phyloP scores from a whole-genome alignment of 2,888 invertebrate genomes.

The Pteria penguin region DNA sequence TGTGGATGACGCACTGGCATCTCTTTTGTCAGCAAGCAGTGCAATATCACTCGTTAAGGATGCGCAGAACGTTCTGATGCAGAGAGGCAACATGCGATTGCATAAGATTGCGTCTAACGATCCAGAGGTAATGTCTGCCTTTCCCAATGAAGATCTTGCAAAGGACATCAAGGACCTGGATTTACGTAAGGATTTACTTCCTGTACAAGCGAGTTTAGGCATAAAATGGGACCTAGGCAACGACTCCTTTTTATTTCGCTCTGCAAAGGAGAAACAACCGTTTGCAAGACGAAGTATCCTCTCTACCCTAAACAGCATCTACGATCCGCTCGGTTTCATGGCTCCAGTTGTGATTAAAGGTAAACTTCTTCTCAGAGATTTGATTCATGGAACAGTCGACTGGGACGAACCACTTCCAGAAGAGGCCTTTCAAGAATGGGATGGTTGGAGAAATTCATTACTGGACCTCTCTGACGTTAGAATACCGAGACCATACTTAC shows the following conservation, averaged over 20 bases:
- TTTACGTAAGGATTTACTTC: conserved; percentile 30
- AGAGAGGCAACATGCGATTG: conserved; percentile 43
- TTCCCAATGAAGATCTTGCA: conserved; percentile 43
- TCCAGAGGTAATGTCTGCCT: conserved; percentile 43
- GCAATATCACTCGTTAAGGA: conserved; percentile 42
- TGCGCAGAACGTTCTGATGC: conserved; percentile 37
- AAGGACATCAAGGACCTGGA: conserved; percentile 37
- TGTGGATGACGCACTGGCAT: conserved; percentile 50
- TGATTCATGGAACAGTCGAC: conserved; percentile 29
- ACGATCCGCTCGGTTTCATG: conserved; percentile 50
- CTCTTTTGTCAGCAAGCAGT: conserved; percentile 6
- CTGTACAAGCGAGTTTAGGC: conserved; percentile 48
- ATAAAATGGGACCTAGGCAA: conserved; percentile 41
- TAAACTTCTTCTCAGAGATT: conserved; percentile 46
- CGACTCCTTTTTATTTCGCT: conserved; percentile 35
- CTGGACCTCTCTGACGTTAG: conserved; percentile 11
- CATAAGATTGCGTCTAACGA: conserved; percentile 51
- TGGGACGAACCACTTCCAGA: conserved; percentile 54
- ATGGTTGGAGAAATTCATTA: conserved; percentile 35
- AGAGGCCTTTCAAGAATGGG: conserved; percentile 26
- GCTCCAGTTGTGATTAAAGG: conserved; percentile 45
- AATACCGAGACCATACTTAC: conserved; percentile 25
- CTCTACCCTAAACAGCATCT: conserved; percentile 47
- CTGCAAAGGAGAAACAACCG: conserved; percentile 27
- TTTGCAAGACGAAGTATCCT: conserved; percentile 47